Evolutionary conservation across 2,888 invertebrate species (phyloP).

Genomic region (Muschampia plurimacula): DNA sequence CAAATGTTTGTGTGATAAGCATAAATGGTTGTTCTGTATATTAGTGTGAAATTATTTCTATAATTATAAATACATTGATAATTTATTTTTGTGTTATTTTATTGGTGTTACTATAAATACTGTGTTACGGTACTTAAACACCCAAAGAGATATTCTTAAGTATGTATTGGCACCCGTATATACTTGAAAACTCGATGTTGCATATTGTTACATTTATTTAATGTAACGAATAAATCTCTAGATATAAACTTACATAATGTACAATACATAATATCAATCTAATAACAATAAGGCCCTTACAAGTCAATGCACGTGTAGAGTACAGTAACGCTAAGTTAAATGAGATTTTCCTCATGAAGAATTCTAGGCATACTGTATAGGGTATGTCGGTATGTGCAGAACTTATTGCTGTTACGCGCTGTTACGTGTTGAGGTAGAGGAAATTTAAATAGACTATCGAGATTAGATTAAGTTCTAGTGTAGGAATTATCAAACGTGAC

Average conservation of each 20-base stretch:
- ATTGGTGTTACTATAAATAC: no score
- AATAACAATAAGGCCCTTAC: neutral
- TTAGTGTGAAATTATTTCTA: no score
- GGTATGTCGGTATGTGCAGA: neutral
- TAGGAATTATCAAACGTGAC: neutral
- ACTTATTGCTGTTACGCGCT: constrained; percentile 7
- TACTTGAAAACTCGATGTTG: no score
- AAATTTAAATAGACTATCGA: neutral
- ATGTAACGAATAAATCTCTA: neutral
- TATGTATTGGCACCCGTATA: no score
- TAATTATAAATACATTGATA: no score
- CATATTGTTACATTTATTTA: no score
- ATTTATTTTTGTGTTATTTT: no score
- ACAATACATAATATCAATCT: neutral
- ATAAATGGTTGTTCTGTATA: no score
- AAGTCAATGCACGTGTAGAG: constrained; percentile 16
- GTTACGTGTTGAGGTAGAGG: neutral
- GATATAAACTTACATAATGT: neutral
- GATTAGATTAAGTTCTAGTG: no score
- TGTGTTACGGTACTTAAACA: no score
- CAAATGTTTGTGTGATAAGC: no score
- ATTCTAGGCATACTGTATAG: constrained; percentile 16
- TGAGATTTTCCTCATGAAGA: constrained; percentile 26
- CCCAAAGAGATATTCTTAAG: no score
- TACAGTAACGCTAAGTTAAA: constrained; percentile 22